phyloP scores from a whole-genome alignment of 2,113 vertebrate species.

The Dicentrarchus labrax region DNA sequence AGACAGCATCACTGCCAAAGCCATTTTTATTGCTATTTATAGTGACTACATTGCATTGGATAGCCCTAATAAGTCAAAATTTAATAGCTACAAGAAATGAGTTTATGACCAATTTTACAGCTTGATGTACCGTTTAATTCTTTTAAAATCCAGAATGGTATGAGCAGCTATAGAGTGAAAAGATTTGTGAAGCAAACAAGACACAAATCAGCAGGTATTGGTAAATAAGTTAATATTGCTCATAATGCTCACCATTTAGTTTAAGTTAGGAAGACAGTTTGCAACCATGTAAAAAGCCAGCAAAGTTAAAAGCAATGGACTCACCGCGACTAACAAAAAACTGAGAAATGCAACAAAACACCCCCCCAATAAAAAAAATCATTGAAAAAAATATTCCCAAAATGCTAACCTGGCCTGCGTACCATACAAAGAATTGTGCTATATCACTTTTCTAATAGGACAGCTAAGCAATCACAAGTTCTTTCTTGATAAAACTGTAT shows the following conservation, averaged over 20 bases:
- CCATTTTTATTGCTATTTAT: conserved; percentile 68
- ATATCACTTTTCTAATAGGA: conserved; percentile 42
- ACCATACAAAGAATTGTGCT: conserved; percentile 68
- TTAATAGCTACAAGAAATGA: conserved; percentile 36
- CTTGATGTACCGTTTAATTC: conserved; percentile 24
- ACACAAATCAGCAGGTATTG: conserved; percentile 51
- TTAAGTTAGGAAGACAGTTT: conserved; percentile 74
- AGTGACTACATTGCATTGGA: conserved; percentile 36
- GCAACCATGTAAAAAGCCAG: conserved; percentile 59
- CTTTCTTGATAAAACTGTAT: conserved; percentile 72
- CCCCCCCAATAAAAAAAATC: conserved; percentile 26
- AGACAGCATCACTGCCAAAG: conserved; percentile 48
- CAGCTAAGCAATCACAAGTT: conserved; percentile 53
- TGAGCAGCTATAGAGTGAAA: conserved; percentile 43
- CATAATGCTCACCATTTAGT: conserved; percentile 60
- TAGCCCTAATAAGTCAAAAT: conserved; percentile 29
- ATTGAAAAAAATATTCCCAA: conserved; percentile 43
- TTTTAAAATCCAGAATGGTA: conserved; percentile 45
- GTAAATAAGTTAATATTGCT: conserved; percentile 76
- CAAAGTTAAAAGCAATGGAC: conserved; percentile 57
- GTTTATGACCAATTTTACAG: conserved; percentile 44
- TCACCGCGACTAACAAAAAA: conserved; percentile 15
- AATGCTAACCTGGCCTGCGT: conserved; percentile 43
- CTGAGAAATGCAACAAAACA: conserved; percentile 28
- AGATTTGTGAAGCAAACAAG: conserved; percentile 55